Percentiles rank a stretch among this genome's conserved stretches.
phyloP scores from a whole-genome alignment of 1,140 invertebrate species.

The Brachionus sp. region DNA sequence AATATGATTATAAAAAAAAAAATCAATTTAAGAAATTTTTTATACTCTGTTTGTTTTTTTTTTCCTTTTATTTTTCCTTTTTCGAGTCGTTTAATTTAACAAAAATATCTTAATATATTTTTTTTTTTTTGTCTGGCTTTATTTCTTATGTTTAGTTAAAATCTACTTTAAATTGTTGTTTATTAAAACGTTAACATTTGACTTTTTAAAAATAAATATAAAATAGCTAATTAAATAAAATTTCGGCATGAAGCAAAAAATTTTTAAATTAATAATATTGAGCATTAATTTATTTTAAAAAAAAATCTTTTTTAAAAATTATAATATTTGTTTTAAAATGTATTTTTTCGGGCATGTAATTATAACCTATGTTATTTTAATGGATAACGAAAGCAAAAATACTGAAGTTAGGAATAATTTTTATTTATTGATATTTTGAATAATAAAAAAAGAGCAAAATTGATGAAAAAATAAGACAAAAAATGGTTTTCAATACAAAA shows the following conservation, averaged over 20 bases:
- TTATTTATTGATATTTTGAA: no score
- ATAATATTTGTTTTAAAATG: no score
- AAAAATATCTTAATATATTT: neutral
- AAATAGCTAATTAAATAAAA: neutral
- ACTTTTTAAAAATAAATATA: neutral
- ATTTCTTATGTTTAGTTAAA: neutral
- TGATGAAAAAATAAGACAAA: no score
- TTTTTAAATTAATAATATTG: neutral
- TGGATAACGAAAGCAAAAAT: no score
- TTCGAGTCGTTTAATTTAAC: no score
- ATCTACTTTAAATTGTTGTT: neutral
- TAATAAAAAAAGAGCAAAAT: no score
- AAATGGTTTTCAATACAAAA: no score
- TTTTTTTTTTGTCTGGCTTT: slow-evolving; percentile 1
- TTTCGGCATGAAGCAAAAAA: neutral
- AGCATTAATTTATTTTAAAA: no score
- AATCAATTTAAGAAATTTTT: neutral
- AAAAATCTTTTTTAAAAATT: no score
- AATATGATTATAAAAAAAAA: neutral
- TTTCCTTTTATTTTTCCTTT: neutral
- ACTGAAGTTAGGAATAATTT: no score
- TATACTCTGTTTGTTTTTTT: neutral
- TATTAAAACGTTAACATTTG: neutral
- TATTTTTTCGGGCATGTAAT: no score
- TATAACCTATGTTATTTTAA: no score